Conservation (phyloP, 2,888 invertebrate genomes). For the Acanthococcus lagerstroemiae region DNA sequence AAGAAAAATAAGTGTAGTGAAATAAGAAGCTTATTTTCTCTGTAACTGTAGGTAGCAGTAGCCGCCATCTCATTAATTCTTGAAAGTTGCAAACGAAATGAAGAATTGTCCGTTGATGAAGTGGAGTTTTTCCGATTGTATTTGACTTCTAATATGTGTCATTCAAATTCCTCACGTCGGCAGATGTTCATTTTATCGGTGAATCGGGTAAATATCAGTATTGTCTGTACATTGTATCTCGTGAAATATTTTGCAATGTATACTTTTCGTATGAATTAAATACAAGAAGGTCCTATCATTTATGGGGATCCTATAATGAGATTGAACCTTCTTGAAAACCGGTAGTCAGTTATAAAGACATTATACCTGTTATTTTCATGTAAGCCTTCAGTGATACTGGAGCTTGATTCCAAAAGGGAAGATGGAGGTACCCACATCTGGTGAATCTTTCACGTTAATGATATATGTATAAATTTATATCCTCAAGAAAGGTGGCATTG, state of each 20-base stretch:
- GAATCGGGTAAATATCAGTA: not conserved
- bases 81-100: slow-evolving; percentile 63
- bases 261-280: not conserved
- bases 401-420: no score
- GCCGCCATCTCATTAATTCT: slow-evolving; percentile 47
- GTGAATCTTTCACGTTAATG: no score
- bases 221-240: no score
- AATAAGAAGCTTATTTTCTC: no score
- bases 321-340: not conserved
- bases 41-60: slow-evolving; percentile 24
- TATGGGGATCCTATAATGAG: not conserved
- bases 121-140: not conserved
- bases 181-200: not conserved
- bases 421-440: no score
- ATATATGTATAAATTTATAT: no score
- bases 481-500: no score
- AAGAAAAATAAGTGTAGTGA: no score
- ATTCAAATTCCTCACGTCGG: not conserved
- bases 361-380: no score
- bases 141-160: not conserved
- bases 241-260: not conserved
- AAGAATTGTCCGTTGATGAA: slow-evolving; percentile 49
- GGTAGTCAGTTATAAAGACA: no score
- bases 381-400: no score
- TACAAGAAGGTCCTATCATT: no score